Percentiles rank a stretch among this genome's conserved stretches.
phyloP scores from a whole-genome alignment of 2,113 vertebrate genomes.

The Regulus satrapa region DNA sequence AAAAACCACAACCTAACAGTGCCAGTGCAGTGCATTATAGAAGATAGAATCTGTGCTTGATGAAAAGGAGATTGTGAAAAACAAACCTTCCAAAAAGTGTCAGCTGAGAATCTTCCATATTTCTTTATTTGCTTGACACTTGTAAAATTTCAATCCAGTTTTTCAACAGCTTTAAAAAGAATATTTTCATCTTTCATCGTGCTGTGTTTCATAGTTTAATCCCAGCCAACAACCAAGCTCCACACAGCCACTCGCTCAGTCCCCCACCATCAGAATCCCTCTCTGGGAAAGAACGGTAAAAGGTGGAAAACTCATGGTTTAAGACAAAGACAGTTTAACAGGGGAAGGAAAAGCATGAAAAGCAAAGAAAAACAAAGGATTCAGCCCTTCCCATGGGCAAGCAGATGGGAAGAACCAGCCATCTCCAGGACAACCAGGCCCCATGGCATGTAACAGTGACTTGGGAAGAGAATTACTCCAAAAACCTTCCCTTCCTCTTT shows the following conservation, averaged over 20 bases:
- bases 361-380: background rate
- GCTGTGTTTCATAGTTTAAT: background rate
- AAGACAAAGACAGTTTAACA: background rate
- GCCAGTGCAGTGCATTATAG: background rate
- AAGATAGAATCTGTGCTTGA: background rate
- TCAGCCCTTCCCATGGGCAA: background rate
- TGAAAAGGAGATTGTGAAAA: background rate
- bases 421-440: background rate
- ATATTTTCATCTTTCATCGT: background rate
- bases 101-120: background rate
- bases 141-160: background rate
- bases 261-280: too few relatives aligned
- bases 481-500: background rate
- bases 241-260: rapidly evolving
- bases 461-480: background rate
- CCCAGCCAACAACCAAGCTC: background rate
- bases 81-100: background rate
- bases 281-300: background rate
- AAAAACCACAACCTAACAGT: rapidly evolving
- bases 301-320: background rate
- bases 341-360: background rate
- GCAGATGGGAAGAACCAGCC: background rate
- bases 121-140: background rate
- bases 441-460: background rate
- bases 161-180: background rate